Evolutionary conservation across 1,140 invertebrate species (phyloP), one percentile per base, ranked within the genome.

Genomic region (Atta texana): DNA sequence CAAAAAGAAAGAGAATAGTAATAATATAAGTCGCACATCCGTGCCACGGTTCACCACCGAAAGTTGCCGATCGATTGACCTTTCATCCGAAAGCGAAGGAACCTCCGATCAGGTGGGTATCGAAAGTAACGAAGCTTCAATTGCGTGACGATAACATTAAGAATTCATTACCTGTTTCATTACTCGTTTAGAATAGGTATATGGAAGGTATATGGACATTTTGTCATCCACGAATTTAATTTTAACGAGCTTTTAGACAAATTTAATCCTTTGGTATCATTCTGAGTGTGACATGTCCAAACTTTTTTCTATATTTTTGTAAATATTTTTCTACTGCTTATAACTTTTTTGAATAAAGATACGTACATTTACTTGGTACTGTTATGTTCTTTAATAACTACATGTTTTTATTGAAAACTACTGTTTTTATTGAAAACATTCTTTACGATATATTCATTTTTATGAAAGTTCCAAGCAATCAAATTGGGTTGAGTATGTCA

Each of bases 41-140:
- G 49, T 28, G 16, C 28, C 12, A 12, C 49, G 14, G 0, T 34
- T 18, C 28, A 2, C 31, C 64, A n/a, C 14, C 14, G 7, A 69
- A 31, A 53, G 7, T 39, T 39, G 7, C 34, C 34, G 34, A 39
- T n/a, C n/a, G 44, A 10, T 8, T 51, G 64, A 12, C 0, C 64
- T 49, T 51, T 51, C n/a, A 24, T 10, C 12, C 55, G 69, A 39
- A 75, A 74, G 24, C 61, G 24, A 14, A 59, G 49, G 53, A 72
- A 18, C 8, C n/a, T 34, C 2, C 24, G 80, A 75, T 61, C 31
- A 31, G 18, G 24, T 61, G 28, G 39, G 14, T 61, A 7, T 59
- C 28, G 31, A 16, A 16, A 55, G 63, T 16, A 68, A 14, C 51
- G 24, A 31, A 51, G 6, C 64, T 8, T 1, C 12, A 10, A 24